Evolutionary conservation across 2,113 vertebrate species (phyloP).

Genomic region (Pachycephala philippinensis): DNA sequence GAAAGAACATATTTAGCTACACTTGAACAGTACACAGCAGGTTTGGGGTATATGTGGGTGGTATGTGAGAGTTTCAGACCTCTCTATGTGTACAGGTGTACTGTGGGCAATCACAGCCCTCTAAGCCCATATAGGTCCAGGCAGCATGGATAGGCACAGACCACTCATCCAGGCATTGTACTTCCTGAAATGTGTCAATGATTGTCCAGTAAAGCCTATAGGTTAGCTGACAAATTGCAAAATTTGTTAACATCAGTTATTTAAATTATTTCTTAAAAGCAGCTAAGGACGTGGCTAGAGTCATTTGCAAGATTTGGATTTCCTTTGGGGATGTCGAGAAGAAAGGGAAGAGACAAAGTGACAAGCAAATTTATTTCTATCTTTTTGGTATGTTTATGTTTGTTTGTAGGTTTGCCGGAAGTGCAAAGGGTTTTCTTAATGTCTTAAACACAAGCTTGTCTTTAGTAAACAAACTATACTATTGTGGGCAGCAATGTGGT

Average conservation of each 20-base stretch:
- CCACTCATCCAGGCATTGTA: neutral
- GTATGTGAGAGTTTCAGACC: neutral
- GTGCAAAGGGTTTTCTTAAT: neutral
- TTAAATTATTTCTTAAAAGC: neutral
- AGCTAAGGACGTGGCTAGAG: neutral
- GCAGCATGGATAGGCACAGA: neutral
- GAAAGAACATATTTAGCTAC: neutral
- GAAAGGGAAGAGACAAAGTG: neutral
- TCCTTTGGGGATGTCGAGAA: neutral
- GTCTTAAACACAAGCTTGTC: neutral
- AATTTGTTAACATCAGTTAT: neutral
- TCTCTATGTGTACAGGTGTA: neutral
- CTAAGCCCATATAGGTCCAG: neutral
- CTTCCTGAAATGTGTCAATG: neutral
- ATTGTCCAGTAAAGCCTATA: neutral
- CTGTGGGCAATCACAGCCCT: neutral
- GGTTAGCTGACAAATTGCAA: neutral
- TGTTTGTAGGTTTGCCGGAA: neutral
- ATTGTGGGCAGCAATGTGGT: neutral
- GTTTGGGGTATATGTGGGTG: neutral
- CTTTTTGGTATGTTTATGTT: neutral
- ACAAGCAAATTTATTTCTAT: neutral
- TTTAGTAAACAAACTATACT: neutral
- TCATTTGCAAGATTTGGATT: neutral
- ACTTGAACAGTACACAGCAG: neutral